Percentiles rank a stretch among this genome's conserved stretches.
Conservation (phyloP, 2,888 invertebrate genomes). For the Endomychus coccineus region DNA sequence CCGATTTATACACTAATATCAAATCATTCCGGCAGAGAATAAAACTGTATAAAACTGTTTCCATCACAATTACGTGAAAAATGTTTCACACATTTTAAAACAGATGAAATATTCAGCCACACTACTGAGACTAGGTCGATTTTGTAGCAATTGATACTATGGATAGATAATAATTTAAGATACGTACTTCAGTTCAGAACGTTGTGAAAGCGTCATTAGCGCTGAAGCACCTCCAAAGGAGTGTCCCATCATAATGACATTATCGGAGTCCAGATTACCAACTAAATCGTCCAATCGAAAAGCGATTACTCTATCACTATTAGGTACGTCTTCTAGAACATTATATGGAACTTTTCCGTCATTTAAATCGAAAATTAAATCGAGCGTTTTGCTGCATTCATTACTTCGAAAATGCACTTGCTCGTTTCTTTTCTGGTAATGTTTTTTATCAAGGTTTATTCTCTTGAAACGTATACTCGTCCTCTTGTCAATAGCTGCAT, state of each 20-base stretch:
- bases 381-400: constrained; percentile 47
- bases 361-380: constrained; percentile 47
- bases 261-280: constrained; percentile 43
- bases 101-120: too few species aligned
- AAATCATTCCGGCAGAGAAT: too few species aligned
- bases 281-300: constrained; percentile 38
- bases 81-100: too few species aligned
- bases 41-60: too few species aligned
- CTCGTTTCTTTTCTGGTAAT: constrained; percentile 38
- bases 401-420: constrained; percentile 46
- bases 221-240: constrained; percentile 60
- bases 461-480: constrained; percentile 36
- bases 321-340: constrained; percentile 39
- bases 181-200: constrained; percentile 48
- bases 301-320: constrained; percentile 18
- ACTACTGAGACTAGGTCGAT: too few species aligned
- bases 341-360: constrained; percentile 45
- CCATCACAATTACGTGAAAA: too few species aligned
- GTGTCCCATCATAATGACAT: constrained; percentile 52
- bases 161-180: background rate
- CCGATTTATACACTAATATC: too few species aligned
- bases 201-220: constrained; percentile 48
- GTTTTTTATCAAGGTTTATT: constrained; percentile 38
- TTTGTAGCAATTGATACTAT: constrained; percentile 2
- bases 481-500: constrained; percentile 34